Conservation (phyloP, 2,888 invertebrate genomes). For the Ennomos fuscantarius region DNA sequence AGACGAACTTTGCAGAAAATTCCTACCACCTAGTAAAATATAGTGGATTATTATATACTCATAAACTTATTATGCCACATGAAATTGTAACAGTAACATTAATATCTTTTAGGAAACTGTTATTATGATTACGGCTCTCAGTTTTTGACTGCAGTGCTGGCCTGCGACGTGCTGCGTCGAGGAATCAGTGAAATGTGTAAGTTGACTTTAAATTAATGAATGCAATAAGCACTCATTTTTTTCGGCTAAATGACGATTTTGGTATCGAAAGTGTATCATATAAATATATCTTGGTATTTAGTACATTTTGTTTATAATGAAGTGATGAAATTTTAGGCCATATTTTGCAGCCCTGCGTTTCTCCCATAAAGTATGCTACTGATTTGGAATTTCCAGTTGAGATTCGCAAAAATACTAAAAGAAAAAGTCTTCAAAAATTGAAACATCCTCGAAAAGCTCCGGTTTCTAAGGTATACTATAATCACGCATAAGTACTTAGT, state of each 20-base stretch:
- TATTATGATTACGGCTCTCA: constrained; percentile 76
- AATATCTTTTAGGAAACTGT: constrained; percentile 66
- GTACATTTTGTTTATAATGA: constrained; percentile 23
- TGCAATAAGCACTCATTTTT: not conserved
- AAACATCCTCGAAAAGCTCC: constrained; percentile 48
- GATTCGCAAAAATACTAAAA: constrained; percentile 46
- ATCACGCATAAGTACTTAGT: no score
- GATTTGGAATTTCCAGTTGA: constrained; percentile 47
- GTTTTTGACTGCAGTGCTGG: constrained; percentile 70
- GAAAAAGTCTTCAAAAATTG: constrained; percentile 46
- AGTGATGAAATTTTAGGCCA: constrained; percentile 75
- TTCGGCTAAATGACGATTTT: no score
- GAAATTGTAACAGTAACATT: not conserved
- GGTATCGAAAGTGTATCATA: no score
- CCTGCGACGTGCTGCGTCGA: constrained; percentile 70
- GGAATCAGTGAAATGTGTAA: constrained; percentile 74
- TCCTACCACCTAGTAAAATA: no score
- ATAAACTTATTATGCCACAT: not conserved
- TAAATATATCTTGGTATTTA: no score
- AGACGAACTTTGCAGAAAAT: no score
- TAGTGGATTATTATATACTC: no score
- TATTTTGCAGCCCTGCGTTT: constrained; percentile 82
- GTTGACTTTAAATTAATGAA: constrained; percentile 40
- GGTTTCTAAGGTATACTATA: constrained; percentile 42
- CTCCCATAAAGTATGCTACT: constrained; percentile 70